These are phyloP conservation scores for Steinernema khuongi DNA, from an alignment of 1,140 invertebrate species.

Conservation along the genomic window DNA sequence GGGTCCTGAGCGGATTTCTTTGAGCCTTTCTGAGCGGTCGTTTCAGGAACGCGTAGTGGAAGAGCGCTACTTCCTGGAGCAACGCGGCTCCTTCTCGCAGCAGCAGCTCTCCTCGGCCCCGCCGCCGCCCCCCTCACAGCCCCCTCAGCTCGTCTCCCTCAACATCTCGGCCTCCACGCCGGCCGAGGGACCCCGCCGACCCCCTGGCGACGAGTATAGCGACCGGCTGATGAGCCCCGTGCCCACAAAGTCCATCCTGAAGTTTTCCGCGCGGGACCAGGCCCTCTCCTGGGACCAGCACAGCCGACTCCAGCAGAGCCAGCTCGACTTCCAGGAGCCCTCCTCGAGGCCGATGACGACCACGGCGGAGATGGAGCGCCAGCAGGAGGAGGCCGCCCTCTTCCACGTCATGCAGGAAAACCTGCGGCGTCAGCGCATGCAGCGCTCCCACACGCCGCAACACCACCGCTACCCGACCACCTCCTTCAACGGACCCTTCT, in stretches of 20 bases:
- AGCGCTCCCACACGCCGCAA: conserved; percentile 21
- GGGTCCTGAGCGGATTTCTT: background rate
- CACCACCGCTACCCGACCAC: conserved; percentile 32
- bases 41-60: background rate
- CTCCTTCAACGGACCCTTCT: conserved; percentile 56
- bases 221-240: conserved; percentile 42
- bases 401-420: conserved; percentile 51
- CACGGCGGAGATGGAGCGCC: conserved; percentile 15
- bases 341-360: conserved; percentile 7
- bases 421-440: conserved; percentile 41
- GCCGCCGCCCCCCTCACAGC: background rate
- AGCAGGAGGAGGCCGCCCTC: conserved; percentile 18
- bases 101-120: background rate
- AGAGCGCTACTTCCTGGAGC: background rate
- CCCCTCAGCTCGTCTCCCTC: background rate
- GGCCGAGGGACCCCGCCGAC: background rate
- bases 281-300: conserved; percentile 26
- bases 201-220: conserved; percentile 37
- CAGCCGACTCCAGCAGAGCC: conserved; percentile 19
- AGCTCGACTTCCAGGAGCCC: conserved; percentile 21
- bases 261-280: conserved; percentile 17
- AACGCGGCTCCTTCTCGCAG: background rate
- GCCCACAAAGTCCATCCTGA: conserved; percentile 35
- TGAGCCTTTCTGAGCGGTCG: background rate
- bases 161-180: background rate